Conservation (phyloP, 1,140 invertebrate species). For the Yoshiicerus persimilis region DNA sequence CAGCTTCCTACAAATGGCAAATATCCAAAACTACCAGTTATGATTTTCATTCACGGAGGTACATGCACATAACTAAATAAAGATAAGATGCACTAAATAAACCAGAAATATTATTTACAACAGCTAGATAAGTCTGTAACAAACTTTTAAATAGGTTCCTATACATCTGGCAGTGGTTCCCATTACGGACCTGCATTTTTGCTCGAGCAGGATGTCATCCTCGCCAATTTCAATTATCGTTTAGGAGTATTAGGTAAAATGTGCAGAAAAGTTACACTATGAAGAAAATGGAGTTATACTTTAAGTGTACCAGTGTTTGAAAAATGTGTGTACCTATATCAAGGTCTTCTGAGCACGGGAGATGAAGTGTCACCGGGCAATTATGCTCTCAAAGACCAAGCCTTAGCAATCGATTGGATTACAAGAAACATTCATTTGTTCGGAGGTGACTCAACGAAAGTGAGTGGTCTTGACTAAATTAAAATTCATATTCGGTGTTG, state of each 20-base stretch:
- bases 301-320: not conserved
- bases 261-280: not conserved
- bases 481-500: too few species aligned
- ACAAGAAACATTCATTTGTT: slow-evolving; percentile 55
- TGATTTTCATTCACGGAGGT: slow-evolving; percentile 31
- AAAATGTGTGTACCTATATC: not conserved
- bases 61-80: too few species aligned
- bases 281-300: not conserved
- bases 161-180: not conserved
- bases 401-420: slow-evolving; percentile 56
- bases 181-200: slow-evolving; percentile 11
- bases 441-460: slow-evolving; percentile 52
- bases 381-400: slow-evolving; percentile 53
- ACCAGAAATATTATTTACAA: not conserved
- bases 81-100: not conserved
- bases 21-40: not conserved
- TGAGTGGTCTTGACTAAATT: too few species aligned
- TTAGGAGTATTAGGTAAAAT: slow-evolving; percentile 17
- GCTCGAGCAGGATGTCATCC: not conserved
- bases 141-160: not conserved
- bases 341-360: slow-evolving; percentile 42
- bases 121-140: not conserved
- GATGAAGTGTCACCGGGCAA: slow-evolving; percentile 34
- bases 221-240: slow-evolving; percentile 17
- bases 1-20: not conserved